These are phyloP conservation scores for Chrysochloris asiatica DNA, from an alignment of 2,113 vertebrate genomes.

Conservation along the genomic window DNA sequence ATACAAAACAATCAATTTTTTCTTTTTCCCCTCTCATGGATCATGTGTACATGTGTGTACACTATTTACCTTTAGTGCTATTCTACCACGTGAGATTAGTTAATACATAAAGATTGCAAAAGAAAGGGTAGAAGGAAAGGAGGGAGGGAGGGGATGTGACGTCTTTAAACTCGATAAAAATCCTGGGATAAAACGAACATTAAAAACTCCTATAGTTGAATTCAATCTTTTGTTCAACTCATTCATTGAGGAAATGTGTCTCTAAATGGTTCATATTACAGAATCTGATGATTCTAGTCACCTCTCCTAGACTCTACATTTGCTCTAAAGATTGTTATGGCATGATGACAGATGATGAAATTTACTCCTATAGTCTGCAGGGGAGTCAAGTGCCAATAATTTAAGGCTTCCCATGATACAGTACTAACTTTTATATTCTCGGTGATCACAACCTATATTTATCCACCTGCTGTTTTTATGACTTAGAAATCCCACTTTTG, in stretches of 20 bases:
- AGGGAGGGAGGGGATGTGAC: background rate
- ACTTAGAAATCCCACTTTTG: slow-evolving; percentile 73
- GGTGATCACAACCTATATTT: slow-evolving; percentile 73
- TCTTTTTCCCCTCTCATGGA: background rate
- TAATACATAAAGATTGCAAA: background rate
- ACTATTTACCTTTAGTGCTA: background rate
- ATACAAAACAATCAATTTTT: background rate
- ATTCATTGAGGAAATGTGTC: slow-evolving; percentile 55
- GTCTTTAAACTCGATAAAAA: slow-evolving; percentile 54
- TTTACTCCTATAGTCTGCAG: slow-evolving; percentile 56
- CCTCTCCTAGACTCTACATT: slow-evolving; percentile 49
- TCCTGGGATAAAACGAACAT: slow-evolving; percentile 51
- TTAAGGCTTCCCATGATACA: slow-evolving; percentile 60
- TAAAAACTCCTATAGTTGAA: slow-evolving; percentile 29
- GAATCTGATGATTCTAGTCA: slow-evolving; percentile 5
- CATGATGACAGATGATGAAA: slow-evolving; percentile 70
- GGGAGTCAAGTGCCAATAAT: slow-evolving; percentile 59
- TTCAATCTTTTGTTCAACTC: slow-evolving; percentile 56
- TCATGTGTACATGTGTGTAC: background rate
- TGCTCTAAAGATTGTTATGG: slow-evolving; percentile 55
- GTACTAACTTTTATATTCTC: slow-evolving; percentile 74
- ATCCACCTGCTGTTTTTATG: slow-evolving; percentile 78
- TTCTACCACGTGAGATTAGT: background rate
- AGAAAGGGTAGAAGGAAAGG: background rate
- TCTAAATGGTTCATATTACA: slow-evolving; percentile 43